Conservation (phyloP, 2,797 vertebrate species). For the Neoniphon sammara region DNA sequence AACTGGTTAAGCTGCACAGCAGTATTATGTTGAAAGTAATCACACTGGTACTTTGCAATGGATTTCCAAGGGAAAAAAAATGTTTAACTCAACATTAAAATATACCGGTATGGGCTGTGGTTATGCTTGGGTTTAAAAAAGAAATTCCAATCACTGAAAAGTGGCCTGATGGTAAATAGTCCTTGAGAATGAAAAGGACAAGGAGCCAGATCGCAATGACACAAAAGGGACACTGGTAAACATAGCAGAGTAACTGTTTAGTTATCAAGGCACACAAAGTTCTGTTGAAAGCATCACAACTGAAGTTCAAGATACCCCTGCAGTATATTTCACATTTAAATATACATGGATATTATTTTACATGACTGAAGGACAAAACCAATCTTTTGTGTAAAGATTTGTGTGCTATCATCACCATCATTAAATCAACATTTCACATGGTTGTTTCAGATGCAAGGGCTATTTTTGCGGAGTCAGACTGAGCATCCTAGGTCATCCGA, state of each 20-base stretch:
- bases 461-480: constrained; percentile 58
- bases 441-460: constrained; percentile 52
- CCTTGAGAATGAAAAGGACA: constrained; percentile 53
- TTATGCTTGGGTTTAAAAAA: constrained; percentile 52
- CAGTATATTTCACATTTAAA: constrained; percentile 83
- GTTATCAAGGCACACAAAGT: constrained; percentile 85
- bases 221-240: constrained; percentile 74
- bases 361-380: constrained; percentile 70
- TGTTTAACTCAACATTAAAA: constrained; percentile 40
- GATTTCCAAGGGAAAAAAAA: constrained; percentile 48
- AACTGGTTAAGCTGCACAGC: constrained; percentile 76
- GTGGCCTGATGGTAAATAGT: constrained; percentile 53
- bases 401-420: constrained; percentile 71
- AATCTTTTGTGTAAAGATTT: constrained; percentile 58
- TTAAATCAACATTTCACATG: constrained; percentile 44
- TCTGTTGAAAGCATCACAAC: constrained; percentile 81
- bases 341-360: constrained; percentile 78
- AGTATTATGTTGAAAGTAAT: constrained; percentile 62
- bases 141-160: constrained; percentile 32
- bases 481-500: constrained; percentile 54
- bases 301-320: constrained; percentile 80
- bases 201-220: constrained; percentile 57
- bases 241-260: constrained; percentile 75
- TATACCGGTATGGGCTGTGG: constrained; percentile 52
- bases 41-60: constrained; percentile 56